A percentile compares a stretch with the other conserved stretches of the same genome.
Conservation (phyloP, 2,797 vertebrate species). For the Paguma larvata region DNA sequence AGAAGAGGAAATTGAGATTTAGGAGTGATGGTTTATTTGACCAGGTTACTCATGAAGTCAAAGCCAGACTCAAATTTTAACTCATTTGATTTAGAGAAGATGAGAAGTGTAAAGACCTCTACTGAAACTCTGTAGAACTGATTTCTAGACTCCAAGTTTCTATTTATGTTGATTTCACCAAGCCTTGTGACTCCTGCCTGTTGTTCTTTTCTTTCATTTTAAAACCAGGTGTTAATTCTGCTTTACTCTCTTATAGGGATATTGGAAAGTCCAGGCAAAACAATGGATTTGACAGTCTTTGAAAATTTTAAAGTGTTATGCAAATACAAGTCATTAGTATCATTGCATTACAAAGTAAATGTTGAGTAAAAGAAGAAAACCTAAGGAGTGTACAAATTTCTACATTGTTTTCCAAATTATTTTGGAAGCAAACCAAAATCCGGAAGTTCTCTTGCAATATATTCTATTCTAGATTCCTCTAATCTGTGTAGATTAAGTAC, state of each 20-base stretch:
- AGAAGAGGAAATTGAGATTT: not conserved
- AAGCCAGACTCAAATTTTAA: not conserved
- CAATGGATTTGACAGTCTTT: not conserved
- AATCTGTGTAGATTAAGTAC: not conserved
- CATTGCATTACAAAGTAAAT: conserved; percentile 32
- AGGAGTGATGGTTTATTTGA: not conserved
- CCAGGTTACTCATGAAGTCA: not conserved
- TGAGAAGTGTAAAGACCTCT: not conserved
- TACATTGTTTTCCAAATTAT: conserved; percentile 18
- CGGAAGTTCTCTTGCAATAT: not conserved
- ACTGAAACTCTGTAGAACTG: not conserved
- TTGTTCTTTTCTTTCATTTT: conserved; percentile 23
- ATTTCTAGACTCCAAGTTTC: not conserved
- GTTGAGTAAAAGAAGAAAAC: not conserved
- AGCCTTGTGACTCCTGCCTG: not conserved
- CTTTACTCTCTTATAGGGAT: not conserved
- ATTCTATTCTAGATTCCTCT: not conserved
- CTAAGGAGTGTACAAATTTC: not conserved
- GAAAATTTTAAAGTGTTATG: conserved; percentile 20
- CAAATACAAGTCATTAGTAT: not conserved
- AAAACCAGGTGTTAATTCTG: conserved; percentile 39
- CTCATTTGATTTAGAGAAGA: not conserved
- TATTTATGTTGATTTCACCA: conserved; percentile 1
- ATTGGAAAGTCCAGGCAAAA: not conserved
- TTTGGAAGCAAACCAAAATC: conserved; percentile 42